Conservation (phyloP, 1,140 invertebrate species). For the Drosophila guanche region DNA sequence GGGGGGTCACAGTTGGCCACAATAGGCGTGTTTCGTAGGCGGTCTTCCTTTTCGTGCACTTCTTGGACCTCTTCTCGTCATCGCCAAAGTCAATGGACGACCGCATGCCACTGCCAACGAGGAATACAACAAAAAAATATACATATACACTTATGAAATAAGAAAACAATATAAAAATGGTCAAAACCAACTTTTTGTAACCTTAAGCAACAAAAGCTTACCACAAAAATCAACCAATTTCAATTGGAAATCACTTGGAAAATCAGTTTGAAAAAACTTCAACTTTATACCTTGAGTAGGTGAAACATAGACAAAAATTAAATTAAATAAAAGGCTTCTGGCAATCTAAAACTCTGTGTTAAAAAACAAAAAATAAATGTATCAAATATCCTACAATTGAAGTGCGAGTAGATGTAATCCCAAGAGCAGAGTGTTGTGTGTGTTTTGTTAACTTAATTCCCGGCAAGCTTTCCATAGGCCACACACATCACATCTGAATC, state of each 20-base stretch:
- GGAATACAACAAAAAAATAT: background rate
- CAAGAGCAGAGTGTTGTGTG: background rate
- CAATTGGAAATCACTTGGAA: too few relatives aligned
- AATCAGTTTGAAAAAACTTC: too few relatives aligned
- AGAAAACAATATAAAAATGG: conserved; percentile 2
- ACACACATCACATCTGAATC: conserved; percentile 16
- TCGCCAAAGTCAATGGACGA: conserved; percentile 36
- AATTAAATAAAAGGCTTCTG: too few relatives aligned
- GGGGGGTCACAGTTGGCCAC: conserved; percentile 20
- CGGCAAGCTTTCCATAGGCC: conserved; percentile 43
- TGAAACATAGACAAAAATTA: too few relatives aligned
- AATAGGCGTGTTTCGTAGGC: conserved; percentile 54
- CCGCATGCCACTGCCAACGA: background rate
- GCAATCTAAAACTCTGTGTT: too few relatives aligned
- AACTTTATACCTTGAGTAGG: too few relatives aligned
- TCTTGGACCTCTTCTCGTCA: conserved; percentile 28
- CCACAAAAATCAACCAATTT: too few relatives aligned
- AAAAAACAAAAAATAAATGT: too few relatives aligned
- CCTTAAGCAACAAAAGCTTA: too few relatives aligned
- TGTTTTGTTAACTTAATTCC: conserved; percentile 49
- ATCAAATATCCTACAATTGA: background rate
- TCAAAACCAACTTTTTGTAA: too few relatives aligned
- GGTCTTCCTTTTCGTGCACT: conserved; percentile 32
- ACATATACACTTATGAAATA: background rate
- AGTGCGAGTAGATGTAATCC: background rate